Evolutionary conservation across 2,113 vertebrate genomes (phyloP).

Genomic region (Galeopterus variegatus): DNA sequence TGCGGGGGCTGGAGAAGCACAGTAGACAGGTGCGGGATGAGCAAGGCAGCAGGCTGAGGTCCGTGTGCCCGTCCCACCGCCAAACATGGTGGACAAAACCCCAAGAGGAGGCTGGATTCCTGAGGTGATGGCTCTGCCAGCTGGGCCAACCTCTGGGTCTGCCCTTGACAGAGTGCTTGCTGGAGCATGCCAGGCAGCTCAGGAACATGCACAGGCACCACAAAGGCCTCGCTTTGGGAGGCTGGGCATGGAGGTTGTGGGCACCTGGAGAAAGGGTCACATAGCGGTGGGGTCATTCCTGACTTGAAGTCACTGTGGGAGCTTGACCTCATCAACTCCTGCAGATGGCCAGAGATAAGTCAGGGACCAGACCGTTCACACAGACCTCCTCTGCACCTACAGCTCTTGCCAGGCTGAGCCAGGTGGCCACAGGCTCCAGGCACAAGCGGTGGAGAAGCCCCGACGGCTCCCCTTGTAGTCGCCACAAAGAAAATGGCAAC

Average conservation of each 20-base stretch:
- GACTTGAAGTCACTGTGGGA: neutral
- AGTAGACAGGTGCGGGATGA: neutral
- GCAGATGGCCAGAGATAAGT: too few species aligned
- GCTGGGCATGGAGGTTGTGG: neutral
- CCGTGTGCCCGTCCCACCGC: too few species aligned
- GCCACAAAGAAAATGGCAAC: accelerated
- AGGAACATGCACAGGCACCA: neutral
- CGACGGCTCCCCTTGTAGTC: accelerated
- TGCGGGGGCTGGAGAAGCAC: accelerated
- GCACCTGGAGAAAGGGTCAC: neutral
- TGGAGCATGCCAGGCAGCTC: neutral
- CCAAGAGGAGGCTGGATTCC: neutral
- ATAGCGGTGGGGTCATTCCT: accelerated
- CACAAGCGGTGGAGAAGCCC: neutral
- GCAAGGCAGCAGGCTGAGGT: neutral
- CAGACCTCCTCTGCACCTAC: neutral
- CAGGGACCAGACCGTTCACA: neutral
- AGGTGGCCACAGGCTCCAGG: neutral
- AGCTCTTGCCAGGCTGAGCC: neutral
- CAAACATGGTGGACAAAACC: neutral
- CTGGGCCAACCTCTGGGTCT: neutral
- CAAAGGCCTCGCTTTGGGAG: neutral
- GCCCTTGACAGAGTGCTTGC: neutral
- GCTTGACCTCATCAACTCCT: too few species aligned
- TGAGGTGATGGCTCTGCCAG: too few species aligned